Evolutionary conservation across 35 echinoderm and acorn worm species (phyloP).

Genomic region (Lytechinus variegatus): DNA sequence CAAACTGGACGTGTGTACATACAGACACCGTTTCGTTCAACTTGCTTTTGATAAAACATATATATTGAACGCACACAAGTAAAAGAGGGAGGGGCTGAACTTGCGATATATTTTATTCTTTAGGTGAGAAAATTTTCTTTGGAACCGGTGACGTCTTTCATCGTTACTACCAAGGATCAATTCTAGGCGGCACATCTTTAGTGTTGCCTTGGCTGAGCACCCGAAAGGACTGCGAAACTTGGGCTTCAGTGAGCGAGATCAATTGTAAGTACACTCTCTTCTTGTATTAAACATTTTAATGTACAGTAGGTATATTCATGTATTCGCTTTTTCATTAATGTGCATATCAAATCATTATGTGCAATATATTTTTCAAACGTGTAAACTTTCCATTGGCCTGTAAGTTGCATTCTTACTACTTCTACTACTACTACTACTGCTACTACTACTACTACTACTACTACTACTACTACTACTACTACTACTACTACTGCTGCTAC

Average conservation of each 20-base stretch:
- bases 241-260: not conserved
- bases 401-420: not conserved
- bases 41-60: not conserved
- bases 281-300: not conserved
- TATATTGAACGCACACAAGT: not conserved
- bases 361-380: too few species aligned
- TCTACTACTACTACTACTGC: not conserved
- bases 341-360: too few species aligned
- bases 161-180: not conserved
- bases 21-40: not conserved
- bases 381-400: too few species aligned
- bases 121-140: not conserved
- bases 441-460: not conserved
- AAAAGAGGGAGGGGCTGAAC: not conserved
- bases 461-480: not conserved
- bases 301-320: not conserved
- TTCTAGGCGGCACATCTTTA: not conserved
- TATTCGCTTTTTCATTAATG: not conserved
- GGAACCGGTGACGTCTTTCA: not conserved
- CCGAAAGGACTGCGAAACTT: conserved; percentile 7
- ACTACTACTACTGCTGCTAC: not conserved
- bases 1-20: not conserved
- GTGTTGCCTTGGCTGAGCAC: not conserved
- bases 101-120: too few species aligned
- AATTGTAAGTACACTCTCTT: not conserved